A percentile compares a stretch with the other conserved stretches of the same genome.
Conservation (phyloP, 2,113 vertebrate genomes). For the Eptatretus burgeri region DNA sequence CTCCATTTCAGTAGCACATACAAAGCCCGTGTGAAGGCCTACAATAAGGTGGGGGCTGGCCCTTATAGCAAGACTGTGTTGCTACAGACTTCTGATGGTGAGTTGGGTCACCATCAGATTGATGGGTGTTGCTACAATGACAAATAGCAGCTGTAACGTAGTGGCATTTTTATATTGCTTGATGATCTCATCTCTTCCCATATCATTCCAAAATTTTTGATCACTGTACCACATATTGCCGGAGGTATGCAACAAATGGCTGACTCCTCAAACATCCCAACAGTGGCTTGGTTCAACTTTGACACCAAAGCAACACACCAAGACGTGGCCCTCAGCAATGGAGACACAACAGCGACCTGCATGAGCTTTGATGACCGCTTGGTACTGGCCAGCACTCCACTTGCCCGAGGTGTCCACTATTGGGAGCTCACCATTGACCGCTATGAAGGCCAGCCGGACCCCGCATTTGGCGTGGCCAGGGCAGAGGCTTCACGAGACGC, state of each 20-base stretch:
- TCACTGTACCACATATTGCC: too few species aligned
- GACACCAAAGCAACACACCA: slow-evolving; percentile 64
- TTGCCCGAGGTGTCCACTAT: slow-evolving; percentile 78
- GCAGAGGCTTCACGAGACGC: slow-evolving; percentile 68
- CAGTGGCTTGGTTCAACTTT: slow-evolving; percentile 94
- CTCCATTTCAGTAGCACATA: slow-evolving; percentile 95
- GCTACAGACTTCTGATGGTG: slow-evolving; percentile 72
- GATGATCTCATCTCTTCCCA: too few species aligned
- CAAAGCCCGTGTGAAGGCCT: slow-evolving; percentile 79
- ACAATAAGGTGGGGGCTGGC: slow-evolving; percentile 48
- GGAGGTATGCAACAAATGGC: too few species aligned
- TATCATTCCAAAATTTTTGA: too few species aligned
- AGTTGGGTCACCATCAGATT: slow-evolving; percentile 11
- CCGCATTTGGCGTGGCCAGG: slow-evolving; percentile 69
- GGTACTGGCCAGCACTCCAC: slow-evolving; percentile 63
- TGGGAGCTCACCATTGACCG: slow-evolving; percentile 75
- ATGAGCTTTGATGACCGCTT: slow-evolving; percentile 88
- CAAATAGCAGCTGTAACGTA: too few species aligned
- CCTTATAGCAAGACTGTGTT: slow-evolving; percentile 87
- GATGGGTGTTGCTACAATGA: neutral
- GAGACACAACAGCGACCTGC: slow-evolving; percentile 69
- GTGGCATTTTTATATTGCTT: too few species aligned
- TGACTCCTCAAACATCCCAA: neutral
- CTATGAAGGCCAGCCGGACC: slow-evolving; percentile 87
- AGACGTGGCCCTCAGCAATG: slow-evolving; percentile 68